phyloP scores from a whole-genome alignment of 2,888 invertebrate genomes.

The Ptychoptera albimana region DNA sequence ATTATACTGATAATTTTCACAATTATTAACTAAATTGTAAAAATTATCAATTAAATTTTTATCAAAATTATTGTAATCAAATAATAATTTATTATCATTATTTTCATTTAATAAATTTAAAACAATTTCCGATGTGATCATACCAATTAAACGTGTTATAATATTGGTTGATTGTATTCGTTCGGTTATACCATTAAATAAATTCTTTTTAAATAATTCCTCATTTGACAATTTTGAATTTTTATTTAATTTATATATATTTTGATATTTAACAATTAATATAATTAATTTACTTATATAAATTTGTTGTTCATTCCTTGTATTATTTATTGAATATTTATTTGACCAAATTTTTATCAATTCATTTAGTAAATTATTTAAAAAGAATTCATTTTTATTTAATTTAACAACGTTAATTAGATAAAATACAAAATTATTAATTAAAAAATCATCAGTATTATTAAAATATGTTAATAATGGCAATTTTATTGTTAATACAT shows the following conservation, averaged over 20 bases:
- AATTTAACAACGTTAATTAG: slow-evolving; percentile 30
- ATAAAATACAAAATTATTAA: slow-evolving; percentile 45
- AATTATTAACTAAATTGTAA: slow-evolving; percentile 18
- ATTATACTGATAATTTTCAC: background rate
- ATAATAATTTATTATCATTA: slow-evolving; percentile 37
- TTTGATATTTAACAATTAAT: slow-evolving; percentile 32
- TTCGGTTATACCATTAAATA: slow-evolving; percentile 48
- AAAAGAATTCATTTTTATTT: slow-evolving; percentile 19
- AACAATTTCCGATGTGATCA: slow-evolving; percentile 54
- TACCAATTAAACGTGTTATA: slow-evolving; percentile 49
- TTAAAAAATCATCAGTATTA: slow-evolving; percentile 28
- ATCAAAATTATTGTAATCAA: slow-evolving; percentile 45
- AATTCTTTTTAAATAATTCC: slow-evolving; percentile 21
- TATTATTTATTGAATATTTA: slow-evolving; percentile 41
- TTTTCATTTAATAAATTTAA: slow-evolving; percentile 31
- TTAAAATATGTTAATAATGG: slow-evolving; percentile 37
- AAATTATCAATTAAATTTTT: slow-evolving; percentile 35
- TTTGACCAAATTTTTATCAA: slow-evolving; percentile 52
- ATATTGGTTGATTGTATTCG: slow-evolving; percentile 50
- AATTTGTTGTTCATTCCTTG: slow-evolving; percentile 51
- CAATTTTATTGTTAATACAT: slow-evolving; percentile 44
- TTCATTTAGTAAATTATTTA: slow-evolving; percentile 35
- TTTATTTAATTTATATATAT: slow-evolving; percentile 23
- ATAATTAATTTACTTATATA: slow-evolving; percentile 52
- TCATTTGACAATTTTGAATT: slow-evolving; percentile 16